Base-by-base conservation (phyloP, 2,113 vertebrate species). In the Excalfactoria chinensis region DNA sequence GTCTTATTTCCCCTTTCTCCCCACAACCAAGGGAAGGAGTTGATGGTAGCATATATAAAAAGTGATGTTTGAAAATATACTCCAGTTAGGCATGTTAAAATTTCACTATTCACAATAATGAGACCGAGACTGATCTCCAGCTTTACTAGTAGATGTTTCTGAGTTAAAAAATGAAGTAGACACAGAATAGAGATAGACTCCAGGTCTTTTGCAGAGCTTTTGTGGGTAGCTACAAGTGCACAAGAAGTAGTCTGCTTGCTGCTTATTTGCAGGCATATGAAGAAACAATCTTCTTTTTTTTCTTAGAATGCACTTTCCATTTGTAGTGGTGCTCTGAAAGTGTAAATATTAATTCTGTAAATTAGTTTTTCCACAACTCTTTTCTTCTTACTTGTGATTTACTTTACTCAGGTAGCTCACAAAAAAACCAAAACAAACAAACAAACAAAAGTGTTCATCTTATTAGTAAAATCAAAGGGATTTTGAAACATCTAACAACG, bases 271-370 rank as follows among this genome's bases (percentile, higher is more conserved):
- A 5, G 2, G 64, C 7, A 34, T 46, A 21, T 63, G 25, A 71
- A 46, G 51, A 62, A 20, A 4, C 3, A 22, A 10, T 11, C 7
- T 37, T 37, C 9, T 17, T 1, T 37, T 37, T 11, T 17, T 1
- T 25, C 77, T 84, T 70, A 17, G 63, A 66, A 4, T 75, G 6
- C 5, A 71, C 46, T 25, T 73, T 34, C 5, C 7, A 40, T 89
- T 86, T 70, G 15, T 7, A 40, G 9, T 48, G 30, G 6, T 86
- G 43, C 46, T 76, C 25, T 73, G 32, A 34, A 75, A 82, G 13
- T 63, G 35, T 68, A 72, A 66, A 53, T 53, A 10, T 48, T 4
- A 19, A 5, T 75, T 80, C n/a, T 72, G 16, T 67, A 70, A 64
- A 56, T 30, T 1, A 60, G 66, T 23, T 90, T 51, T 5, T 63